Evolutionary conservation across 92 coral and sea anemone genomes (phyloP), one percentile per base, ranked within the genome.

Genomic region (Phenganax marumi): DNA sequence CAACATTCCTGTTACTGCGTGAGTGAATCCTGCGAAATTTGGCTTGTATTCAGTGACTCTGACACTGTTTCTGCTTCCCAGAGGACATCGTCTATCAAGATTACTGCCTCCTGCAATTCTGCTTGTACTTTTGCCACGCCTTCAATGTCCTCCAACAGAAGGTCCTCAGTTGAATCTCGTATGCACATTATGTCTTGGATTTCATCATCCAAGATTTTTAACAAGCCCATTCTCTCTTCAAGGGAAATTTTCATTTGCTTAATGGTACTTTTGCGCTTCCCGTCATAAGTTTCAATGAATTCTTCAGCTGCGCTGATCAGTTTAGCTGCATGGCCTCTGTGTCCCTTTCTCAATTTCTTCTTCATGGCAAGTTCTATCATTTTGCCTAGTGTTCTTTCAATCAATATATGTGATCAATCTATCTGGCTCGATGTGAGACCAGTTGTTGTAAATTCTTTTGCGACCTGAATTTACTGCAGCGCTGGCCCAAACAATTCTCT

Each of bases 351-450:
- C 73, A 23, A 3, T 10, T 17, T 43, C 53, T 70, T 70, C 16
- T 70, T 70, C 53, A 21, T 70, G 2, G 52, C 19, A 1, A 70
- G 7, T 7, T 70, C 76, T 16, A 21, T 3, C 76, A 70, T 70
- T 3, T 11, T 70, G 9, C 55, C 24, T 7, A 23, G 8, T 8
- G n/a, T 7, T 17, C 7, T 7, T 7, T 62, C 69, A 8, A 8
- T 23, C 26, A 23, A 17, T 66, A n/a, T 14, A 11, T 43, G 6
- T 10, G n/a, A n/a, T 23, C 73, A 62, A 62, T 39, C 43, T 23
- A 66, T 66, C 73, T 43, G 73, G 73, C 73, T 5, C 50, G 73
- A 9, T 5, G 6, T 6, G n/a, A n/a, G 73, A 66, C 73, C 73
- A 66, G 46, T 66, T 16, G 60, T 54, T 54, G 60, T 17, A 17